These are phyloP conservation scores for Catharus bicknelli DNA, from an alignment of 2,113 vertebrate genomes.

Conservation along the genomic window DNA sequence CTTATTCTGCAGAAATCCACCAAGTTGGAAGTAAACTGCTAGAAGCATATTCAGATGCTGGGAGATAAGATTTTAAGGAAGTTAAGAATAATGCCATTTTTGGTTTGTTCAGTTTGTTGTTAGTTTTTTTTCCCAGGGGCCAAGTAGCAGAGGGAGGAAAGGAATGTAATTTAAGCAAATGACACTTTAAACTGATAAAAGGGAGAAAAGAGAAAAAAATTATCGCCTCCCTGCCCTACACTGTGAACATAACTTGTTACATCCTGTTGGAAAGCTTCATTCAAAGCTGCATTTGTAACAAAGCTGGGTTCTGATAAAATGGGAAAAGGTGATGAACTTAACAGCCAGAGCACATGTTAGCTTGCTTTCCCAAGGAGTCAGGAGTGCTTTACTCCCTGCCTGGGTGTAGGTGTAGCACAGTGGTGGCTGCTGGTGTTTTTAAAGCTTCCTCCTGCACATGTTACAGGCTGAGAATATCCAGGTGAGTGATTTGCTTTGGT, in stretches of 20 bases:
- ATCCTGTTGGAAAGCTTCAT: neutral
- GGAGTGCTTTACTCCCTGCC: neutral
- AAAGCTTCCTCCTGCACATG: rapidly evolving
- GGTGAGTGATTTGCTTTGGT: neutral
- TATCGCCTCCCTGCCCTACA: neutral
- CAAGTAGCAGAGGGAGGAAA: neutral
- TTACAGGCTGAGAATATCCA: rapidly evolving
- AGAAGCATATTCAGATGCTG: neutral
- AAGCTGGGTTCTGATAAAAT: neutral
- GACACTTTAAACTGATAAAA: neutral
- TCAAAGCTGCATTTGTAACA: neutral
- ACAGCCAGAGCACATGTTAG: rapidly evolving
- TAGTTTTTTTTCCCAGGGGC: neutral
- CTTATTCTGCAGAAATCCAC: neutral
- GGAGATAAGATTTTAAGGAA: neutral
- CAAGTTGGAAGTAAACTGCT: neutral
- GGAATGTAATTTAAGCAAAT: neutral
- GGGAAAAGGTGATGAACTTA: neutral
- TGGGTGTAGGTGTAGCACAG: rapidly evolving
- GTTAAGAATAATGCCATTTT: neutral
- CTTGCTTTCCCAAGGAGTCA: neutral
- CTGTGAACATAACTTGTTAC: neutral
- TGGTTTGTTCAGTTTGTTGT: neutral
- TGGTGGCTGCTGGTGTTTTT: neutral
- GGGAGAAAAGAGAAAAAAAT: neutral